Evolutionary conservation across 2,888 invertebrate species (phyloP).

Genomic region (Parnassius orleans): DNA sequence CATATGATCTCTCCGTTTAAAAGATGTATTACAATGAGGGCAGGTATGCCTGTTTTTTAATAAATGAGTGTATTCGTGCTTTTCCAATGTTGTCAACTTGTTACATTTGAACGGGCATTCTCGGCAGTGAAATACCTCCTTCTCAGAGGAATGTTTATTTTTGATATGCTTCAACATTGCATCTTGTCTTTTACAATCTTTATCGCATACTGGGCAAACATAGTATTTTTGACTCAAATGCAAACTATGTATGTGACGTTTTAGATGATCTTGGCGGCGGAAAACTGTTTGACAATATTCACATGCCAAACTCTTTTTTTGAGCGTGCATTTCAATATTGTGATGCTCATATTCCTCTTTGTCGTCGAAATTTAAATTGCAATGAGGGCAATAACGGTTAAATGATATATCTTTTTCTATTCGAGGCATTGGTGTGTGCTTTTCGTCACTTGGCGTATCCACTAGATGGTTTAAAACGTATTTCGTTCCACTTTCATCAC

Average conservation of each 20-base stretch:
- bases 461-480: slow-evolving; percentile 14
- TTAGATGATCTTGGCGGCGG: slow-evolving; percentile 50
- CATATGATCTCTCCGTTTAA: slow-evolving; percentile 59
- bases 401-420: slow-evolving; percentile 8
- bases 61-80: slow-evolving; percentile 45
- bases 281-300: slow-evolving; percentile 45
- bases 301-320: slow-evolving; percentile 42
- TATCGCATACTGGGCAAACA: slow-evolving; percentile 48
- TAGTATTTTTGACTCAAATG: slow-evolving; percentile 40
- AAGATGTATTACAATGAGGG: slow-evolving; percentile 45
- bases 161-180: slow-evolving; percentile 46
- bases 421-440: background rate
- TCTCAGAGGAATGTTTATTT: slow-evolving; percentile 38
- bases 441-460: slow-evolving; percentile 7
- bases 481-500: slow-evolving; percentile 4
- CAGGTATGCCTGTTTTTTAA: slow-evolving; percentile 44
- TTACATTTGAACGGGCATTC: slow-evolving; percentile 43
- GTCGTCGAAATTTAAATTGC: slow-evolving; percentile 43
- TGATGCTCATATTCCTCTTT: slow-evolving; percentile 45
- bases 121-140: slow-evolving; percentile 43
- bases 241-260: slow-evolving; percentile 49
- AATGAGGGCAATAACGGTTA: slow-evolving; percentile 39
- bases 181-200: slow-evolving; percentile 46
- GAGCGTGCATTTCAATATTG: slow-evolving; percentile 43
- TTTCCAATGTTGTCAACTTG: slow-evolving; percentile 37